Evolutionary conservation across 2,888 invertebrate genomes (phyloP).

Genomic region (Auanema freiburgensis): DNA sequence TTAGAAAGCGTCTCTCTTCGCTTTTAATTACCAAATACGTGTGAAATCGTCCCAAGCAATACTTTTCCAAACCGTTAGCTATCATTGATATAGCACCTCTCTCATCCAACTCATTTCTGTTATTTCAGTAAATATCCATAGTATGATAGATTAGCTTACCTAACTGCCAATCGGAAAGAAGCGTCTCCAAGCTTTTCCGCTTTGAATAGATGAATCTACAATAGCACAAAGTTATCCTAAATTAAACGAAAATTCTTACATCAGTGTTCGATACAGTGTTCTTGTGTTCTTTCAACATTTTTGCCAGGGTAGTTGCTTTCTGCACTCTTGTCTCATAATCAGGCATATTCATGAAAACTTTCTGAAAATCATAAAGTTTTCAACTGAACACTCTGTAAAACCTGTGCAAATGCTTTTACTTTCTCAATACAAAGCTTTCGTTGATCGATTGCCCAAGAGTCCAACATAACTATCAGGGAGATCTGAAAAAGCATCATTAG

Average conservation of each 20-base stretch:
- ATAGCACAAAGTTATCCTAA: no score
- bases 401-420: conserved; percentile 15
- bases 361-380: conserved; percentile 20
- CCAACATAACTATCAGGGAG: conserved; percentile 49
- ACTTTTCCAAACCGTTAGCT: neutral
- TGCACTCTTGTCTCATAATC: conserved; percentile 33
- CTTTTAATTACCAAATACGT: neutral
- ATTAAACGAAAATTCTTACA: neutral
- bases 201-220: conserved; percentile 46
- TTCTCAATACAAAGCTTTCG: conserved; percentile 38
- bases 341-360: conserved; percentile 41
- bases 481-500: conserved; percentile 16
- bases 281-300: conserved; percentile 39
- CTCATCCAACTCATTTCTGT: neutral
- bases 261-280: conserved; percentile 33
- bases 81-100: neutral
- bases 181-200: conserved; percentile 51
- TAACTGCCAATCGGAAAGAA: conserved; percentile 46
- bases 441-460: conserved; percentile 50
- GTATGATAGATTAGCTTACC: conserved; percentile 29
- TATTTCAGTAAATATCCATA: neutral
- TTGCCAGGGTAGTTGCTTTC: conserved; percentile 39
- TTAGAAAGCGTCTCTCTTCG: no score
- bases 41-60: neutral
- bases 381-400: neutral